Percentiles rank a stretch among this genome's conserved stretches.
These are phyloP conservation scores for Lutjanus erythropterus DNA, from an alignment of 2,113 vertebrate genomes.

Conservation along the genomic window DNA sequence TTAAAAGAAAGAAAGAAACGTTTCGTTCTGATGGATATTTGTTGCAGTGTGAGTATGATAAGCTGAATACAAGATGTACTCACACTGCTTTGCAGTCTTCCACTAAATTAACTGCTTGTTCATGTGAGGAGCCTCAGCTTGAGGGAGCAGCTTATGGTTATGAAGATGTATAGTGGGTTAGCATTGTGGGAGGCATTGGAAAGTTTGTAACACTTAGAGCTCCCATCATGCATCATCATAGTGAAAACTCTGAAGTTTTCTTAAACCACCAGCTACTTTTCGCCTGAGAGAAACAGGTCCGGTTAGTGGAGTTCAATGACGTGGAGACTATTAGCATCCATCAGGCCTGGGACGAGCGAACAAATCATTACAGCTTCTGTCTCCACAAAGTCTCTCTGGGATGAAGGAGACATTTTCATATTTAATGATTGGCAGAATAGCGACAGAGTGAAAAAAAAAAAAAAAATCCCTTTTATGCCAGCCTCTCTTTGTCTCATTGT, in stretches of 20 bases:
- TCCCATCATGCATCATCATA: conserved; percentile 20
- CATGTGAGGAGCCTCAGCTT: conserved; percentile 29
- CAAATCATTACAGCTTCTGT: conserved; percentile 48
- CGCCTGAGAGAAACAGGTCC: conserved; percentile 6
- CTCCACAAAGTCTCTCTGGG: background rate
- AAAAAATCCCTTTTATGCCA: background rate
- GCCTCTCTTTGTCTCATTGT: background rate
- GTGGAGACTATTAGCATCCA: conserved; percentile 70
- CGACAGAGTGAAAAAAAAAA: background rate
- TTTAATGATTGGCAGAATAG: conserved; percentile 12
- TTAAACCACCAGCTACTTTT: conserved; percentile 1
- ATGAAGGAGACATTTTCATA: background rate
- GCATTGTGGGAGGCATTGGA: conserved; percentile 6
- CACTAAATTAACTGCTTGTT: conserved; percentile 48
- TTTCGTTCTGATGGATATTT: conserved; percentile 14
- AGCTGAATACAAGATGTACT: conserved; percentile 34
- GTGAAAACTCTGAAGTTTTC: conserved; percentile 1
- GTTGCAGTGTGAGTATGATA: conserved; percentile 21
- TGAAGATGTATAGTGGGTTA: conserved; percentile 45
- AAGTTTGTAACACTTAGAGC: conserved; percentile 58
- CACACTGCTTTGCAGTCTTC: conserved; percentile 13
- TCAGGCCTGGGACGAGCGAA: conserved; percentile 53
- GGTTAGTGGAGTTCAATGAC: conserved; percentile 58
- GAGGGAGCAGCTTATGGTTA: conserved; percentile 16
- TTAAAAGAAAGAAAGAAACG: background rate